These are phyloP conservation scores for Mormoops blainvillei DNA, from an alignment of 2,113 vertebrate species.

Conservation along the genomic window DNA sequence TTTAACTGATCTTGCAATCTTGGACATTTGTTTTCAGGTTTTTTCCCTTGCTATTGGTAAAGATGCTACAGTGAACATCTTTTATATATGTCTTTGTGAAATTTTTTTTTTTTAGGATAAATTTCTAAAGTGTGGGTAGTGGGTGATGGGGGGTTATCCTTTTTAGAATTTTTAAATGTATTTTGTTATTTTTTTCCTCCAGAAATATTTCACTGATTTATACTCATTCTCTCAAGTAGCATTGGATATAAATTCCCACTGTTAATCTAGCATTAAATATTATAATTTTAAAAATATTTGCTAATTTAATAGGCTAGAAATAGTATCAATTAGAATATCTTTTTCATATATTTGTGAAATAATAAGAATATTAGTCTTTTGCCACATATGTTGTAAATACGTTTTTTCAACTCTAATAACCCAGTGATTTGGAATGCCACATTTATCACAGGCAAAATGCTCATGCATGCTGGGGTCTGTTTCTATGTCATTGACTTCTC, in stretches of 20 bases:
- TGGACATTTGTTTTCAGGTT: not conserved
- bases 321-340: not conserved
- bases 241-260: not conserved
- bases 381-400: not conserved
- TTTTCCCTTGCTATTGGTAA: not conserved
- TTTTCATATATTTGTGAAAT: not conserved
- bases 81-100: not conserved
- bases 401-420: not conserved
- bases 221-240: not conserved
- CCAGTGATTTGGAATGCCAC: not conserved
- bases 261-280: not conserved
- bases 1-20: not conserved
- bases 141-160: not conserved
- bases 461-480: not conserved
- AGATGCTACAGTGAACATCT: not conserved
- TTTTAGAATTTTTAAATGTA: not conserved
- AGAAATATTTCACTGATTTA: not conserved
- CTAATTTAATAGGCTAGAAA: not conserved
- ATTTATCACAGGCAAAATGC: not conserved
- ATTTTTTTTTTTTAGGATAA: constrained; percentile 11
- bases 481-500: constrained; percentile 20
- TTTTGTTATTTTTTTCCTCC: too few relatives aligned
- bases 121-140: not conserved
- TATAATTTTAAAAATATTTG: not conserved
- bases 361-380: not conserved